These are phyloP conservation scores for Neoitamus cyanurus DNA, from an alignment of 2,888 invertebrate genomes.

Conservation along the genomic window DNA sequence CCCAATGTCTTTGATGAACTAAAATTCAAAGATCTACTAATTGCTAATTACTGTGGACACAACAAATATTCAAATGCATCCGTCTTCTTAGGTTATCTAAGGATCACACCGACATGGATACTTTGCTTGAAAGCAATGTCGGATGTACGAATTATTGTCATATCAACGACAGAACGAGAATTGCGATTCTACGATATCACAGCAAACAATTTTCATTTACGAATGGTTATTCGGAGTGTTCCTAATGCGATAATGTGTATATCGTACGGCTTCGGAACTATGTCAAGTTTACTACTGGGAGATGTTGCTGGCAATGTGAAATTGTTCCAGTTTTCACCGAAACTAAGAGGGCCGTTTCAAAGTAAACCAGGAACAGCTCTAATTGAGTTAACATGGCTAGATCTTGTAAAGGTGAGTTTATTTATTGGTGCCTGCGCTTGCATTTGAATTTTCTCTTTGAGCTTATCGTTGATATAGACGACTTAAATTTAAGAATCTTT, in stretches of 20 bases:
- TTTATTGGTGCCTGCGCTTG: too few species aligned
- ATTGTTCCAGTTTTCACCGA: constrained; percentile 72
- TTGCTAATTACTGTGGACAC: too few species aligned
- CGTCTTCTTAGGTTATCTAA: neutral
- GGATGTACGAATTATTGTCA: constrained; percentile 81
- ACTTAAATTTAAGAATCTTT: too few species aligned
- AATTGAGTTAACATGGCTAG: constrained; percentile 71
- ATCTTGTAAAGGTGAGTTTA: constrained; percentile 67
- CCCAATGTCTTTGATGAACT: too few species aligned
- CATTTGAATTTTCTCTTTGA: too few species aligned
- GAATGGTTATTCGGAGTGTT: constrained; percentile 75
- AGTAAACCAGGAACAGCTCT: constrained; percentile 74
- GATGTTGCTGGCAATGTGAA: constrained; percentile 79
- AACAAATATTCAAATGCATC: too few species aligned
- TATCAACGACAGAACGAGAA: constrained; percentile 81
- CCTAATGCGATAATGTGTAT: constrained; percentile 62
- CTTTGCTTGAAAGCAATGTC: constrained; percentile 79
- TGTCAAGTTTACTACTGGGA: constrained; percentile 74
- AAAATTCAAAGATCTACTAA: too few species aligned
- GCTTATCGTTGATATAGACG: too few species aligned
- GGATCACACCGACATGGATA: constrained; percentile 74
- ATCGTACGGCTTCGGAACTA: constrained; percentile 57
- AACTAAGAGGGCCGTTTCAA: constrained; percentile 77
- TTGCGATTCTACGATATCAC: constrained; percentile 84
- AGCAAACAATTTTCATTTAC: constrained; percentile 77